Conservation (phyloP, 2,113 vertebrate species). For the Apus apus region DNA sequence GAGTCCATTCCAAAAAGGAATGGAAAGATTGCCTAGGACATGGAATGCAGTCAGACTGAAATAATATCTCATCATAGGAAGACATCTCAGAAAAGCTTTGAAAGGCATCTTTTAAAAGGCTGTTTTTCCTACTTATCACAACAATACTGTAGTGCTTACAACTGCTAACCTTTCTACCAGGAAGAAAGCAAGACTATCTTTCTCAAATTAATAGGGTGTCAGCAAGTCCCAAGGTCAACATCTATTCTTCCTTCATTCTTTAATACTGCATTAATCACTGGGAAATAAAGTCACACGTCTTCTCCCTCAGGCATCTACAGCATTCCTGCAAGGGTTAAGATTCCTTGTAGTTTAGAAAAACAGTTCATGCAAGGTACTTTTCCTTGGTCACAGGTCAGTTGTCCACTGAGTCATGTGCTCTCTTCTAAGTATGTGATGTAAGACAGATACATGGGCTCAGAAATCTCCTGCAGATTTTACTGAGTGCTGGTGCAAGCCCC, state of each 20-base stretch:
- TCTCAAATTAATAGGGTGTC: not conserved
- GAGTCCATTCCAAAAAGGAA: not conserved
- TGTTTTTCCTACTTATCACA: not conserved
- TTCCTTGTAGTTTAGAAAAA: not conserved
- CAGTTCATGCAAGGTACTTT: not conserved
- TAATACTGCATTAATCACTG: not conserved
- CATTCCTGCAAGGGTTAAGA: not conserved
- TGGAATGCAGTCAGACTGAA: not conserved
- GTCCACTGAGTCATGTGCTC: not conserved
- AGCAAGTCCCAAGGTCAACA: not conserved
- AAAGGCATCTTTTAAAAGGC: not conserved
- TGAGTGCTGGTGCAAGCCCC: conserved; percentile 3
- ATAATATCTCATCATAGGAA: not conserved
- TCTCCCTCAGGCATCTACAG: not conserved
- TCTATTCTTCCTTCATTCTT: not conserved
- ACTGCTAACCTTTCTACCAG: not conserved
- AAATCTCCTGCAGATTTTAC: conserved; percentile 14
- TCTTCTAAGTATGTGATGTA: not conserved
- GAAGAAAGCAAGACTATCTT: not conserved
- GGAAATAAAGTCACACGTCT: not conserved
- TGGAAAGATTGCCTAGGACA: not conserved
- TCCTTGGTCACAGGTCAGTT: not conserved
- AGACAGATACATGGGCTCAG: not conserved
- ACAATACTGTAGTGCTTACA: not conserved
- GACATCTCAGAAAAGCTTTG: not conserved